phyloP scores from a whole-genome alignment of 30 jellyfish, hydroid and myxozoan genomes.

The Rhopilema esculentum region DNA sequence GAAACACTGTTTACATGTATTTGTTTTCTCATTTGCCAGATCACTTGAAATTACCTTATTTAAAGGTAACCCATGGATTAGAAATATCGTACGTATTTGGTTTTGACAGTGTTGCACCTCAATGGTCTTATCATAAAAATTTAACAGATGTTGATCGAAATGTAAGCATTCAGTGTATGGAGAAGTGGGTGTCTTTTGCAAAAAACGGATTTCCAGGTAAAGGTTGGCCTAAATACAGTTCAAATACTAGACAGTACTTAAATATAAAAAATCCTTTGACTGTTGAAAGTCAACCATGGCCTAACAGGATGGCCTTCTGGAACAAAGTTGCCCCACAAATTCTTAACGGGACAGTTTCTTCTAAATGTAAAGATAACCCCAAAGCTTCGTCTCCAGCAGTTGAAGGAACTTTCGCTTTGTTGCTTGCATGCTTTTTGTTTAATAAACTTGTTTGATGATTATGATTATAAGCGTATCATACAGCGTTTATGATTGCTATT shows the following conservation, averaged over 20 bases:
- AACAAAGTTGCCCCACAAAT: background rate
- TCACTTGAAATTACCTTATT: constrained; percentile 2
- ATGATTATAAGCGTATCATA: too few species aligned
- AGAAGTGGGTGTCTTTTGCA: constrained; percentile 58
- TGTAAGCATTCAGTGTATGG: constrained; percentile 17
- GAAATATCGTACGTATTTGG: constrained; percentile 38
- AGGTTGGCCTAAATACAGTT: constrained; percentile 10
- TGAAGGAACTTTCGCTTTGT: background rate
- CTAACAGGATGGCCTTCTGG: constrained; percentile 55
- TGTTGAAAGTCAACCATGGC: constrained; percentile 12
- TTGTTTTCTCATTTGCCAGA: constrained; percentile 34
- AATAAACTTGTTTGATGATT: too few species aligned
- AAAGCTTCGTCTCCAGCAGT: background rate
- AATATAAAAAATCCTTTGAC: background rate
- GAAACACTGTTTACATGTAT: constrained; percentile 11
- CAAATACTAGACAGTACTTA: background rate
- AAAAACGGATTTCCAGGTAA: constrained; percentile 42
- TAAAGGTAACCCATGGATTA: constrained; percentile 27
- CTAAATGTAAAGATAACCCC: background rate
- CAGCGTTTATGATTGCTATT: too few species aligned
- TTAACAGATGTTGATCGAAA: constrained; percentile 30
- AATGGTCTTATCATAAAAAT: background rate
- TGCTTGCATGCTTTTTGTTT: background rate
- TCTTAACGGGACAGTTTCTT: background rate
- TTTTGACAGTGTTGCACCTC: background rate